A percentile compares a stretch with the other conserved stretches of the same genome.
Conservation (phyloP, 2,888 invertebrate species). For the Elmis aenea region DNA sequence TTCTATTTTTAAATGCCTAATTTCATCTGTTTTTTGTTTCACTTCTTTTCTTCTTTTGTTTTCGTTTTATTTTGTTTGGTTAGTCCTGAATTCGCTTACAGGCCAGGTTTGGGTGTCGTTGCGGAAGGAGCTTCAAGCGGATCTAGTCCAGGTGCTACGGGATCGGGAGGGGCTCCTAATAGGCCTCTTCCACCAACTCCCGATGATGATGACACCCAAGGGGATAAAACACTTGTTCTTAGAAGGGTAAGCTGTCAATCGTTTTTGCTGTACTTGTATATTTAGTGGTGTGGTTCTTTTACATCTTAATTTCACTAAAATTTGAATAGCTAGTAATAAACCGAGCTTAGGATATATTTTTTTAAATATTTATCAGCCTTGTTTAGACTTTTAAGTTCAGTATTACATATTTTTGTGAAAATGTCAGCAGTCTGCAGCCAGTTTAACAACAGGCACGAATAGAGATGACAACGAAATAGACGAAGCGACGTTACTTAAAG, state of each 20-base stretch:
- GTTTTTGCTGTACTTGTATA: neutral
- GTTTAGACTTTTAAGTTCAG: slow-evolving; percentile 14
- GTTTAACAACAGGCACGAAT: slow-evolving; percentile 38
- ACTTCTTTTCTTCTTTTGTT: slow-evolving; percentile 21
- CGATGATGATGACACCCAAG: slow-evolving; percentile 73
- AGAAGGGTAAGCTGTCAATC: slow-evolving; percentile 69
- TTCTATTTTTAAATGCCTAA: slow-evolving; percentile 13
- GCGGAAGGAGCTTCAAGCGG: slow-evolving; percentile 51
- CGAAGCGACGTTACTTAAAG: slow-evolving; percentile 74
- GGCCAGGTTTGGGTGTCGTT: slow-evolving; percentile 64
- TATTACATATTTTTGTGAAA: slow-evolving; percentile 22
- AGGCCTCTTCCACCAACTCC: slow-evolving; percentile 92
- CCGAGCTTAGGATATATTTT: slow-evolving; percentile 5
- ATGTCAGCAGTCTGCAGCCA: slow-evolving; percentile 47
- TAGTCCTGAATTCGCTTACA: slow-evolving; percentile 81
- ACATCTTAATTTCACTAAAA: slow-evolving; percentile 1
- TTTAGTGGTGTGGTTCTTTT: neutral
- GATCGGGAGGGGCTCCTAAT: slow-evolving; percentile 74
- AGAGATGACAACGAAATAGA: slow-evolving; percentile 55
- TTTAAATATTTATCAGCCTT: slow-evolving; percentile 15
- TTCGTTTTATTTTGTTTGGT: slow-evolving; percentile 44
- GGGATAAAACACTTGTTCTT: slow-evolving; percentile 87
- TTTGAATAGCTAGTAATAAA: neutral
- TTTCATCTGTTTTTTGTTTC: slow-evolving; percentile 12
- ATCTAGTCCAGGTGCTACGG: slow-evolving; percentile 46